Evolutionary conservation across 2,797 vertebrate species (phyloP).

Genomic region (Oreortyx pictus): DNA sequence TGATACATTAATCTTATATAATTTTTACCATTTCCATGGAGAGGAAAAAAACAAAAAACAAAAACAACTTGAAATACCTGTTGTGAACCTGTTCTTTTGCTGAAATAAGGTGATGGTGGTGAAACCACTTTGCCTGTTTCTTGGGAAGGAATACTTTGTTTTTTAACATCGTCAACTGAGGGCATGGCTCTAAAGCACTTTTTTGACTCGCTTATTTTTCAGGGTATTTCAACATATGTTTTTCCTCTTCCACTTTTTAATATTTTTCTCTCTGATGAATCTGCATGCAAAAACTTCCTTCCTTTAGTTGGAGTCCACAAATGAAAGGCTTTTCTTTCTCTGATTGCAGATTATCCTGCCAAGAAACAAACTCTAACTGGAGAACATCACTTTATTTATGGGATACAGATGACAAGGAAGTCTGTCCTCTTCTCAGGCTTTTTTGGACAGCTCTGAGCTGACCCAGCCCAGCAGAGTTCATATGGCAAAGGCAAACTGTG

Average conservation of each 20-base stretch:
- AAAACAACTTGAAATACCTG: background rate
- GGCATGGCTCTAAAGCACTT: constrained; percentile 54
- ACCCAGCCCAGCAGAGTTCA: constrained; percentile 82
- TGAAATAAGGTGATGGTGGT: background rate
- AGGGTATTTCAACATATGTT: constrained; percentile 72
- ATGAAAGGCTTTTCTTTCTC: constrained; percentile 82
- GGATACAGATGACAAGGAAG: constrained; percentile 85
- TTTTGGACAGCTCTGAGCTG: constrained; percentile 78
- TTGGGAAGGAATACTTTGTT: constrained; percentile 33
- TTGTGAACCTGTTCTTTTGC: background rate
- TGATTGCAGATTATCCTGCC: constrained; percentile 84
- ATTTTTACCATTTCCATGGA: background rate
- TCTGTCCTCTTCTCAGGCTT: constrained; percentile 80
- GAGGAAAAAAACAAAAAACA: background rate
- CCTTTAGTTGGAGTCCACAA: constrained; percentile 80
- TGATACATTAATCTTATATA: background rate
- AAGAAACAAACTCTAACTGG: constrained; percentile 84
- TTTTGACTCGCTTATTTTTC: constrained; percentile 67
- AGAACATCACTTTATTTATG: constrained; percentile 88
- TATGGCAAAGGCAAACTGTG: constrained; percentile 75
- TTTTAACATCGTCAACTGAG: constrained; percentile 18
- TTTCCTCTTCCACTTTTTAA: constrained; percentile 82
- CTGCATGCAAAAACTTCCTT: constrained; percentile 82
- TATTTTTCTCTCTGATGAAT: constrained; percentile 82
- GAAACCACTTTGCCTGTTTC: background rate